Percentiles rank a stretch among this genome's conserved stretches.
phyloP scores from a whole-genome alignment of 2,888 invertebrate species.

The Sturmia bella region DNA sequence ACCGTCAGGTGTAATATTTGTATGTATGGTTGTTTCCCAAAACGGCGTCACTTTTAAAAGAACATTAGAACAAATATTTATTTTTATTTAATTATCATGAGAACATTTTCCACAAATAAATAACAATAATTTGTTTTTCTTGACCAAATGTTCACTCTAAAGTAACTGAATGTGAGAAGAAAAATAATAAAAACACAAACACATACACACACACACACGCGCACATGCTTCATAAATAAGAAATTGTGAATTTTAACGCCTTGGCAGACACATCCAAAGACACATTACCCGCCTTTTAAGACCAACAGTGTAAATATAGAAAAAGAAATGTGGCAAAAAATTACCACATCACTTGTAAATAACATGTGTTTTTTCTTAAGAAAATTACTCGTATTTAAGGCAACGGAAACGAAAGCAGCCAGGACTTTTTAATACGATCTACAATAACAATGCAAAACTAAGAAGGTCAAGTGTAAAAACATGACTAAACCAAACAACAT shows the following conservation, averaged over 20 bases:
- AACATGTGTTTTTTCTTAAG: conserved; percentile 51
- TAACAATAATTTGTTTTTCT: conserved; percentile 51
- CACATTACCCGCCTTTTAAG: conserved; percentile 57
- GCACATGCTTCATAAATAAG: conserved; percentile 50
- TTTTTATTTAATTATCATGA: conserved; percentile 44
- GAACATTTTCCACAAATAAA: conserved; percentile 27
- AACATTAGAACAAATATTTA: conserved; percentile 24
- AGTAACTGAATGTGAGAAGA: conserved; percentile 55
- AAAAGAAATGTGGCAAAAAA: conserved; percentile 29
- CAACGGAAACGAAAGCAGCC: conserved; percentile 19
- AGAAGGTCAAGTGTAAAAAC: conserved; percentile 65
- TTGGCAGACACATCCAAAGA: conserved; percentile 56
- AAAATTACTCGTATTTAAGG: background rate
- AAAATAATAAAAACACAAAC: conserved; percentile 3
- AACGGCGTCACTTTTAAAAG: background rate
- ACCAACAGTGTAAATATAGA: conserved; percentile 30
- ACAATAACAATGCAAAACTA: conserved; percentile 34
- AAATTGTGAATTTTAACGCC: conserved; percentile 70
- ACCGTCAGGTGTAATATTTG: background rate
- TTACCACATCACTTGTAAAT: conserved; percentile 29
- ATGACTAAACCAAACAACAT: conserved; percentile 57
- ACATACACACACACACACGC: conserved; percentile 17
- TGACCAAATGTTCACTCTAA: conserved; percentile 56
- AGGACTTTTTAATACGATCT: conserved; percentile 11
- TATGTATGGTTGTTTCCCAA: background rate